phyloP scores from a whole-genome alignment of 2,888 invertebrate species.

The Melipona beecheii region DNA sequence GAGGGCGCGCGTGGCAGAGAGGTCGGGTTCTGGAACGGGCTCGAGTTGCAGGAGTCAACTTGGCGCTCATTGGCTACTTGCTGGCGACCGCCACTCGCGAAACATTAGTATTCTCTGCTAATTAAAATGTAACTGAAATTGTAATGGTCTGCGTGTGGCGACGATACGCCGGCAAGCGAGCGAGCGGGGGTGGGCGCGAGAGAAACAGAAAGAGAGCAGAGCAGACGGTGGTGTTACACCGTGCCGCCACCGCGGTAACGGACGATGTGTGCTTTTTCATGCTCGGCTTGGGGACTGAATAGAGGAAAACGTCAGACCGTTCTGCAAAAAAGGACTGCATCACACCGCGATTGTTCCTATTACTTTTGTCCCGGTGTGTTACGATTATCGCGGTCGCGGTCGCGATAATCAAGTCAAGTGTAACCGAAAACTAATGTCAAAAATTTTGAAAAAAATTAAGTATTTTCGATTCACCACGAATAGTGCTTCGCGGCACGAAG shows the following conservation, averaged over 20 bases:
- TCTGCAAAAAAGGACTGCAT: constrained; percentile 51
- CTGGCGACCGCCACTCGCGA: constrained; percentile 72
- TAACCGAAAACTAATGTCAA: background rate
- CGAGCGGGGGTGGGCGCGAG: constrained; percentile 3
- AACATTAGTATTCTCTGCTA: constrained; percentile 81
- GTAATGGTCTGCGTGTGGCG: constrained; percentile 71
- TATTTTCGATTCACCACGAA: too few relatives aligned
- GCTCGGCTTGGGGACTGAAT: constrained; percentile 63
- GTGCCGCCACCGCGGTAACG: constrained; percentile 41
- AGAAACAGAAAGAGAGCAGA: constrained; percentile 1
- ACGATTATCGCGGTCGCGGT: constrained; percentile 45
- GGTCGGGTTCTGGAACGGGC: constrained; percentile 62
- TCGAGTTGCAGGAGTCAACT: constrained; percentile 68
- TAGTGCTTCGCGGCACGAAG: background rate
- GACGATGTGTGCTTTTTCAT: constrained; percentile 63
- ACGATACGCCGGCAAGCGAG: constrained; percentile 45
- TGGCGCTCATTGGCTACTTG: constrained; percentile 70
- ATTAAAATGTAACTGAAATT: constrained; percentile 82
- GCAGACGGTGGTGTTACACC: constrained; percentile 48
- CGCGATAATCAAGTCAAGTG: background rate
- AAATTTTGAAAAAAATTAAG: background rate
- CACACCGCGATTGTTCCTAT: constrained; percentile 52
- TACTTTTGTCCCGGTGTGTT: constrained; percentile 43
- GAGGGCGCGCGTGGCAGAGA: constrained; percentile 24
- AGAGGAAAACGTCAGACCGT: constrained; percentile 61